phyloP scores from a whole-genome alignment of 2,113 vertebrate genomes.

The Tetraodon nigroviridis region DNA sequence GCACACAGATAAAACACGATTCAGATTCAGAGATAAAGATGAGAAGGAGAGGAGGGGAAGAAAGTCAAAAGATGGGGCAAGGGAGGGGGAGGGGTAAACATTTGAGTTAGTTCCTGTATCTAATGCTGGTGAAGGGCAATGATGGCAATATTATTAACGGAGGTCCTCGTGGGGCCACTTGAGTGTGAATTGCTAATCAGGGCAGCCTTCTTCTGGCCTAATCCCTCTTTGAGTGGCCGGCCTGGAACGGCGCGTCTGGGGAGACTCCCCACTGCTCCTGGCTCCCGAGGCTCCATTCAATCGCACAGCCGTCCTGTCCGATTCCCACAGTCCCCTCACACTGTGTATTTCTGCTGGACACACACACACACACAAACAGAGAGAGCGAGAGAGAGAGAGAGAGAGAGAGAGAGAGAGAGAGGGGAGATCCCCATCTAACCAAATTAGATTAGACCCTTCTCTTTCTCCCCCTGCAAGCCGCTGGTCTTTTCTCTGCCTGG shows the following conservation, averaged over 20 bases:
- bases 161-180: constrained; percentile 87
- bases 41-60: background rate
- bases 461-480: constrained; percentile 77
- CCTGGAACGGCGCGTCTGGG: constrained; percentile 87
- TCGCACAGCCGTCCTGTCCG: constrained; percentile 80
- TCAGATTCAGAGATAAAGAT: constrained; percentile 18
- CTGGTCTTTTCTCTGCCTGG: constrained; percentile 91
- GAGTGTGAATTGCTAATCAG: constrained; percentile 97
- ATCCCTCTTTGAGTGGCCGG: constrained; percentile 95
- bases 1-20: constrained; percentile 18
- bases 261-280: constrained; percentile 96
- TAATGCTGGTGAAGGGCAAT: constrained; percentile 49
- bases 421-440: constrained; percentile 81
- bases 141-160: constrained; percentile 92
- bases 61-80: constrained; percentile 25
- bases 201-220: constrained; percentile 85
- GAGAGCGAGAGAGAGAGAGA: constrained; percentile 40
- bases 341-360: constrained; percentile 78
- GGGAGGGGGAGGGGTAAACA: constrained; percentile 35
- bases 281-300: constrained; percentile 91
- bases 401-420: constrained; percentile 40
- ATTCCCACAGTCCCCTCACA: constrained; percentile 93
- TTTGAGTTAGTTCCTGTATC: constrained; percentile 46
- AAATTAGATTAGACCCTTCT: constrained; percentile 99
- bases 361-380: constrained; percentile 32